A percentile compares a stretch with the other conserved stretches of the same genome.
phyloP scores from a whole-genome alignment of 2,113 vertebrate species.

The Calyptomena viridis region DNA sequence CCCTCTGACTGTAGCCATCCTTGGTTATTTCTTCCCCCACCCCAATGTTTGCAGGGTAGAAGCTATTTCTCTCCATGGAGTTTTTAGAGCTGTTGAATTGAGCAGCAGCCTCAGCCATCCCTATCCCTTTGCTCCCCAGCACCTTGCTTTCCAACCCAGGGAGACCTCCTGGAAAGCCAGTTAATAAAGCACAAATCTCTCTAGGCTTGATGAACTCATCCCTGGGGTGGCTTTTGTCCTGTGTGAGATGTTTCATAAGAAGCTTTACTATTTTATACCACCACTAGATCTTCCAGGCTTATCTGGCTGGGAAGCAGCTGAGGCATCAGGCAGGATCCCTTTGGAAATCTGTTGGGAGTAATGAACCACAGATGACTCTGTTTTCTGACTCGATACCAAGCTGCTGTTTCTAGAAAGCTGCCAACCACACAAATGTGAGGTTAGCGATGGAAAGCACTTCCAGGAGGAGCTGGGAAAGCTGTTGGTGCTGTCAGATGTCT shows the following conservation, averaged over 20 bases:
- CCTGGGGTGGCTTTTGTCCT: neutral
- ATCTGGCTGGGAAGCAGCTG: conserved; percentile 28
- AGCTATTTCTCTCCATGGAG: neutral
- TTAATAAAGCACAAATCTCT: neutral
- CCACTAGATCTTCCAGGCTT: conserved; percentile 15
- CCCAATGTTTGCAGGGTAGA: rapidly evolving
- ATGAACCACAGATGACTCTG: conserved; percentile 28
- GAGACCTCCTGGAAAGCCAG: neutral
- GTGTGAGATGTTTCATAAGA: neutral
- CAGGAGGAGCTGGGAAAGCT: neutral
- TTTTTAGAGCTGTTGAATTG: neutral
- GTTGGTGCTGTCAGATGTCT: neutral
- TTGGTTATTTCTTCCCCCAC: neutral
- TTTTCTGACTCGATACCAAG: neutral
- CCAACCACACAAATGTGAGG: neutral
- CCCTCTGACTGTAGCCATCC: neutral
- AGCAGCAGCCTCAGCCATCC: neutral
- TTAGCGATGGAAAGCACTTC: neutral
- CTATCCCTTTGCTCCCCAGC: neutral
- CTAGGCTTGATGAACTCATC: neutral
- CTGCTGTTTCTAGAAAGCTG: conserved; percentile 45
- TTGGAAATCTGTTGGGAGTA: conserved; percentile 29
- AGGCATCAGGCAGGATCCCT: conserved; percentile 21
- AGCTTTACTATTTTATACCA: neutral
- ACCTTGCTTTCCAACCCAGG: neutral